These are phyloP conservation scores for Drosophila ezoana DNA, from an alignment of 2,888 invertebrate genomes.

Conservation along the genomic window DNA sequence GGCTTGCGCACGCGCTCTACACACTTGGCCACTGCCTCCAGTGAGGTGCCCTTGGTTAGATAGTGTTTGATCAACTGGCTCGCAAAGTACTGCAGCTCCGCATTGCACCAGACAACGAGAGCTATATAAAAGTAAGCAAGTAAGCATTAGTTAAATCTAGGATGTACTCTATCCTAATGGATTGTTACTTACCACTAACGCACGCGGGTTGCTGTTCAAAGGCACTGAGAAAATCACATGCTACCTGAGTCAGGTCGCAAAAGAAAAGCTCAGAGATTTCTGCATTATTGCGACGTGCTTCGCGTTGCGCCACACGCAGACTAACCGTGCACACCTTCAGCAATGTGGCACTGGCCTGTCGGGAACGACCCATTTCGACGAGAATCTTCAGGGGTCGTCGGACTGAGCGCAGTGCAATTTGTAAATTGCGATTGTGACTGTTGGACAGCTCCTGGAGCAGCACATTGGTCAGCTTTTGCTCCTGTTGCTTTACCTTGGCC, in stretches of 20 bases:
- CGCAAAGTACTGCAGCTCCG: constrained; percentile 91
- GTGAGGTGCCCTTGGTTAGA: constrained; percentile 94
- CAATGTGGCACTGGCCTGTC: constrained; percentile 84
- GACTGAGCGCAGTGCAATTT: constrained; percentile 94
- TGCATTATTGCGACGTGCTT: constrained; percentile 84
- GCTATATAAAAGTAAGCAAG: constrained; percentile 85
- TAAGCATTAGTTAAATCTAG: neutral
- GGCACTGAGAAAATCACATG: constrained; percentile 91
- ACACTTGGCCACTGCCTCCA: constrained; percentile 94
- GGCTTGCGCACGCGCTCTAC: constrained; percentile 90
- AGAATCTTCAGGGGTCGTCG: constrained; percentile 93
- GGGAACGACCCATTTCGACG: constrained; percentile 84
- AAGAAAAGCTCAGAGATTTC: constrained; percentile 88
- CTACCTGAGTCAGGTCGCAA: constrained; percentile 89
- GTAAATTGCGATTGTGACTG: constrained; percentile 94
- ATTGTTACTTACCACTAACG: constrained; percentile 87
- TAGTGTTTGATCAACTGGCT: constrained; percentile 94
- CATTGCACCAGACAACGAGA: constrained; percentile 96
- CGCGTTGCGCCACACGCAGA: constrained; percentile 83
- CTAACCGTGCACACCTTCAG: constrained; percentile 84
- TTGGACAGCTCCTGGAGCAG: constrained; percentile 95
- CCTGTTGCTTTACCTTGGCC: constrained; percentile 89
- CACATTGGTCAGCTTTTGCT: constrained; percentile 92
- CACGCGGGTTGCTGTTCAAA: constrained; percentile 92
- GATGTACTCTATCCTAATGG: too few species aligned